Base-by-base conservation (phyloP, 2,888 invertebrate genomes). In the Geophilus truncorum region DNA sequence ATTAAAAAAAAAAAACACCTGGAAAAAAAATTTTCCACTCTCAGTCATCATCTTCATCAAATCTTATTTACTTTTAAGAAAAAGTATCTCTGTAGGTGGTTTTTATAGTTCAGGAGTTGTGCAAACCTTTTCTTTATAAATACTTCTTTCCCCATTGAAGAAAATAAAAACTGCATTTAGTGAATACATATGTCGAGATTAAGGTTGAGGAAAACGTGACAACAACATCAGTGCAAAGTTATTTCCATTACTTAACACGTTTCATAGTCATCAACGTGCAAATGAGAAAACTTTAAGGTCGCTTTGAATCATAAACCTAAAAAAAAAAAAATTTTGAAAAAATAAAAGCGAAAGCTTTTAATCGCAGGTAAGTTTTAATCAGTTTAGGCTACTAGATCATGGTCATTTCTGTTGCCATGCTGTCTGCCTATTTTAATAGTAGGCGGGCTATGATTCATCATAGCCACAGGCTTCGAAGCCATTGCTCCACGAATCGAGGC, bases 371-470 rank as follows among this genome's bases (percentile, higher is more conserved):
- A 18, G 57, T 21, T 18, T 62, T 62, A 62, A 62, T 62, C 57
- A 62, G 57, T 62, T 40, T 62, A 23, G 57, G 57, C 57, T 62
- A 62, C 57, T 62, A 23, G 57, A 62, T 62, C 57, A 62, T 62
- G 57, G 57, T 21, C 57, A 23, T 62, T 62, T 18, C 57, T 62
- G 57, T 62, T 62, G 57, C 57, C 57, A 62, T 62, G 57, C 57
- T 62, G 57, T 62, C 57, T 62, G 57, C 57, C 57, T 62, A 62
- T 62, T 62, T 21, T 40, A 62, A 62, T 9, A 62, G 57, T 62
- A 62, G 57, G 57, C 57, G 57, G 57, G 57, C 10, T 62, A 62
- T 62, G 57, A 62, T 21, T 62, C 57, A 62, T 62, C 57, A 23
- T 62, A 62, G 57, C 57, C 18, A 62, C 21, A 62, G 57, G 57